Conservation (phyloP, 2,797 vertebrate genomes). For the Prunella strophiata region DNA sequence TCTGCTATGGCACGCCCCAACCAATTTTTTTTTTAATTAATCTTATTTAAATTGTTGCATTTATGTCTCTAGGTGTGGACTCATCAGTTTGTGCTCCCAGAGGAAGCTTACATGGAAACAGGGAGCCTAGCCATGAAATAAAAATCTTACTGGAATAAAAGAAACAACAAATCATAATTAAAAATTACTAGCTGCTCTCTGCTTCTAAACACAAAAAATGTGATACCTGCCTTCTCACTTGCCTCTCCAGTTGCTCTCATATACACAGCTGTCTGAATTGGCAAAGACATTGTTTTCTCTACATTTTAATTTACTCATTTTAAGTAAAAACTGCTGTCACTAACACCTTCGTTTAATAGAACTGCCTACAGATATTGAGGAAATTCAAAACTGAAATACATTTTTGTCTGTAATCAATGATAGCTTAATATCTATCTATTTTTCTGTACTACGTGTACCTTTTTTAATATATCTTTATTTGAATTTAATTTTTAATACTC, state of each 20-base stretch:
- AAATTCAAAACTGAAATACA: neutral
- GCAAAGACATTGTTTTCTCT: neutral
- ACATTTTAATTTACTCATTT: neutral
- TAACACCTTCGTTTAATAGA: neutral
- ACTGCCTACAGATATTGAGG: neutral
- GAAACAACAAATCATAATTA: slow-evolving; percentile 76
- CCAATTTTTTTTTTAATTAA: neutral
- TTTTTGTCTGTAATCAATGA: neutral
- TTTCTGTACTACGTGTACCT: neutral
- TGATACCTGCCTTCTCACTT: slow-evolving; percentile 32
- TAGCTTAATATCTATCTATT: neutral
- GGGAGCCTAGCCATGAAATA: slow-evolving; percentile 74
- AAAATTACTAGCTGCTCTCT: slow-evolving; percentile 53
- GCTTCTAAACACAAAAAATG: neutral
- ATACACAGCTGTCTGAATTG: neutral
- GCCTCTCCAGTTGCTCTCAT: neutral
- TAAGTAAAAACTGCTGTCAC: neutral
- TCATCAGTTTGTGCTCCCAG: slow-evolving; percentile 80
- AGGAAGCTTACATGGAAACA: slow-evolving; percentile 79
- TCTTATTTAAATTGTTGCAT: slow-evolving; percentile 72
- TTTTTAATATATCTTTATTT: neutral
- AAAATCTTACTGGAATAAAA: slow-evolving; percentile 79
- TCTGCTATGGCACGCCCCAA: slow-evolving; percentile 57
- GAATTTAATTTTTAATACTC: neutral
- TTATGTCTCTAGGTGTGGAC: slow-evolving; percentile 75